Conservation (phyloP, 2,113 vertebrate genomes). For the Sceloporus undulatus region DNA sequence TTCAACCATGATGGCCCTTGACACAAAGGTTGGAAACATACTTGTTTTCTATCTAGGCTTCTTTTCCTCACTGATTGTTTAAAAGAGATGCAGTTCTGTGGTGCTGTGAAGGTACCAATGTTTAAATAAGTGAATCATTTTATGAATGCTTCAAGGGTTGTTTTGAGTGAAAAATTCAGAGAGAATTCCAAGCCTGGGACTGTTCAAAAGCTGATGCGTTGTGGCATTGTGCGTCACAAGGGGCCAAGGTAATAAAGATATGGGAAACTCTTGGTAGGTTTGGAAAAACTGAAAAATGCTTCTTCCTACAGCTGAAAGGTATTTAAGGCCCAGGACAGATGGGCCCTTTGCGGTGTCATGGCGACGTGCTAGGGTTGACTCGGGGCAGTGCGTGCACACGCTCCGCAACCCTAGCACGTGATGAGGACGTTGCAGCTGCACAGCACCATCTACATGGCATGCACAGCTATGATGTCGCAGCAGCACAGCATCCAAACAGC, state of each 20-base stretch:
- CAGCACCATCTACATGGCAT: too few species aligned
- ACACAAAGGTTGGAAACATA: conserved; percentile 27
- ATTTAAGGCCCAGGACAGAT: too few species aligned
- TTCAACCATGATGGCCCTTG: conserved; percentile 26
- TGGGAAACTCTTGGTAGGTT: not conserved
- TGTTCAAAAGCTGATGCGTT: not conserved
- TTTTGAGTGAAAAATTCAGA: not conserved
- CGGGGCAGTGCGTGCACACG: too few species aligned
- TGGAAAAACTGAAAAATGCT: not conserved
- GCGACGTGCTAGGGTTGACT: too few species aligned
- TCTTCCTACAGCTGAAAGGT: not conserved
- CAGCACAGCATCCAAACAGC: too few species aligned
- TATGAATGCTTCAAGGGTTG: not conserved
- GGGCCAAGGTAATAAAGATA: not conserved
- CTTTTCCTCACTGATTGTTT: conserved; percentile 2
- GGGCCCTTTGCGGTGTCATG: too few species aligned
- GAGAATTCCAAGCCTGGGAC: not conserved
- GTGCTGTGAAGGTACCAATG: not conserved
- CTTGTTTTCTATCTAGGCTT: not conserved
- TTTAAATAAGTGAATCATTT: not conserved
- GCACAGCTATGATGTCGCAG: too few species aligned
- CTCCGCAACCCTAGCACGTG: too few species aligned
- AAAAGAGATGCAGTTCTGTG: not conserved
- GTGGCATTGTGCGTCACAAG: not conserved
- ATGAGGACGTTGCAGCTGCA: too few species aligned